Evolutionary conservation across 1,140 invertebrate species (phyloP), one percentile per base, ranked within the genome.

Genomic region (Rhyacophila brunnea): DNA sequence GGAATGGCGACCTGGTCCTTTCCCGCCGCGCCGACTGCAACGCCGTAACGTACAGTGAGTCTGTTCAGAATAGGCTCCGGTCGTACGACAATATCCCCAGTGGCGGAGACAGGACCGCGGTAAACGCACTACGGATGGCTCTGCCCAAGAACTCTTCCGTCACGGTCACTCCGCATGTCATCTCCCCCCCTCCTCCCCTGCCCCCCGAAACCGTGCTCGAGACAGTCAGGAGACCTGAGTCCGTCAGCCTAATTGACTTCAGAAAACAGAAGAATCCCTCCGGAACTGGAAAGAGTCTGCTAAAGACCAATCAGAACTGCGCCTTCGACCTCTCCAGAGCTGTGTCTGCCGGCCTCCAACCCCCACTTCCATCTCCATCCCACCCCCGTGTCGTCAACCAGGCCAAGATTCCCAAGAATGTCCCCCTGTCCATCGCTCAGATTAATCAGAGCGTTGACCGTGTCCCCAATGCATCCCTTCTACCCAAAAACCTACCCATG

Each of bases 11-110:
- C 66, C 69, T 93, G 6, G 77, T 89, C 1, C 70, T 92, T 23
- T 83, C 88, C 0, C 83, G 85, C 1, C 86, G 84, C 56, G 88
- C 90, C 0, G 85, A 85, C 11, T 81, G 85, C 10, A 86, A 89
- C 66, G 88, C 89, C 0, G 81, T 83, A 0, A 88, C 85, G 48
- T 93, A 93, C 64, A 87, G 88, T 13, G 87, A 86, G 44, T 89
- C 88, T 6, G 88, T 91, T 2, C 86, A 89, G 64, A 91, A 88
- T 69, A 80, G 90, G 35, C 72, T 92, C 1, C 81, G 86, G 23
- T 86, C 89, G 0, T 92, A 87, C 62, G 89, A 91, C 62, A 85
- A 83, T 47, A 68, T 81, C 15, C 71, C 75, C 0, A 70, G 70
- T 5, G 74, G 73, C 47, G 65, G 40, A 66, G 66, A 52, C 62